A percentile compares a stretch with the other conserved stretches of the same genome.
Evolutionary conservation across 2,888 invertebrate species (phyloP).

Genomic region (Flabesymbios commensalis): DNA sequence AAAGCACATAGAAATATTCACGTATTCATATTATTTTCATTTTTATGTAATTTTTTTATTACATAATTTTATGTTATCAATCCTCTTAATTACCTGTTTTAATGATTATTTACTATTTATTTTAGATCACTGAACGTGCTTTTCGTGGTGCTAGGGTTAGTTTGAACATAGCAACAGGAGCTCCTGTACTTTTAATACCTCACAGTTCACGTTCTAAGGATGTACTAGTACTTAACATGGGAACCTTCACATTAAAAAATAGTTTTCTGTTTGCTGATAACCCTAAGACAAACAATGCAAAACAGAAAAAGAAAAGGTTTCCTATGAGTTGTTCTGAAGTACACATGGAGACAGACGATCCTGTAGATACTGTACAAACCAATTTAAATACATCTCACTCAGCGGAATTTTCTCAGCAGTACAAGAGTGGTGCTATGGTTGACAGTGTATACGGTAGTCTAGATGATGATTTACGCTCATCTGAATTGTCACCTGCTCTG

Average conservation of each 20-base stretch:
- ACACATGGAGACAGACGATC: no score
- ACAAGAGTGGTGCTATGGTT: no score
- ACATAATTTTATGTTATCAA: no score
- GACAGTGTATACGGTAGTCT: constrained; percentile 1
- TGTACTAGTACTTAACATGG: constrained; percentile 78
- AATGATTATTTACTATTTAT: not conserved
- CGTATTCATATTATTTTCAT: no score
- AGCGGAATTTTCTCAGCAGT: no score
- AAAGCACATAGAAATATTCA: not conserved
- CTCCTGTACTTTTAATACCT: constrained; percentile 86
- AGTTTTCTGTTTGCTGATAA: constrained; percentile 67
- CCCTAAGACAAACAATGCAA: constrained; percentile 41
- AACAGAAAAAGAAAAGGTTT: no score
- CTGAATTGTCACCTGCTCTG: no score
- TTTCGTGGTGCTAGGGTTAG: constrained; percentile 65
- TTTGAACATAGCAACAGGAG: constrained; percentile 71
- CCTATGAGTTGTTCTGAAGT: no score
- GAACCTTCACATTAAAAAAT: constrained; percentile 76
- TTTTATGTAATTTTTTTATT: not conserved
- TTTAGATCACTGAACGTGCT: constrained; percentile 52
- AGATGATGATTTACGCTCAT: not conserved
- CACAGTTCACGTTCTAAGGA: constrained; percentile 79
- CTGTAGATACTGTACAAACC: no score
- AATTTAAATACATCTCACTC: no score
- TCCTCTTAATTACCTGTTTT: no score